Conservation (phyloP, 2,113 vertebrate species). For the Erpornis zantholeuca region DNA sequence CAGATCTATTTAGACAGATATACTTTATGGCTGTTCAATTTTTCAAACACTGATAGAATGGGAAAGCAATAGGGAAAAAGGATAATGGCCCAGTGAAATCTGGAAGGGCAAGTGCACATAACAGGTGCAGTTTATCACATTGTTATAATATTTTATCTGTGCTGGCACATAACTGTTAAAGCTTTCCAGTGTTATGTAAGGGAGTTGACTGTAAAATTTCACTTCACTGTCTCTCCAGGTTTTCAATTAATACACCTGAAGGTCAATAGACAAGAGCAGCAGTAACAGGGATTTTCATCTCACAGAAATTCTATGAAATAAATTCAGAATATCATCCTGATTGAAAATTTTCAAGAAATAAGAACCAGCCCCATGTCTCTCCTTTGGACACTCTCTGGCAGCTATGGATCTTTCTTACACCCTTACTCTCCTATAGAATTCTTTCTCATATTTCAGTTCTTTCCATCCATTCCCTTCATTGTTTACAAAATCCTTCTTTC, state of each 20-base stretch:
- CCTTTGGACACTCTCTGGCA: neutral
- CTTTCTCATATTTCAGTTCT: neutral
- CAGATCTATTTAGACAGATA: neutral
- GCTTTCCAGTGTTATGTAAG: neutral
- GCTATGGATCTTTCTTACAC: neutral
- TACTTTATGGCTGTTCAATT: neutral
- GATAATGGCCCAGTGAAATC: neutral
- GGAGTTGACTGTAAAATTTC: neutral
- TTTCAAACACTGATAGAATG: neutral
- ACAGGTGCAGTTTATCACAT: neutral
- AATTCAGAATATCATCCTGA: neutral
- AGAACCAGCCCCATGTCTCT: neutral
- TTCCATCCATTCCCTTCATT: neutral
- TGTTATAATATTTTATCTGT: neutral
- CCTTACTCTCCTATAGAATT: neutral
- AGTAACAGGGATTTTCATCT: neutral
- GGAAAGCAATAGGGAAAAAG: neutral
- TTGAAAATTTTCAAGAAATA: neutral
- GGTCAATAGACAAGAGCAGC: neutral
- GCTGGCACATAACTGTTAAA: neutral
- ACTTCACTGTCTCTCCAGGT: neutral
- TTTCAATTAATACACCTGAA: neutral
- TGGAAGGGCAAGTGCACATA: neutral
- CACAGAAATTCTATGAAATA: neutral
- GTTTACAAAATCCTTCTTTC: neutral